Conservation (phyloP, 1,140 invertebrate species). For the Dendroctonus valens region DNA sequence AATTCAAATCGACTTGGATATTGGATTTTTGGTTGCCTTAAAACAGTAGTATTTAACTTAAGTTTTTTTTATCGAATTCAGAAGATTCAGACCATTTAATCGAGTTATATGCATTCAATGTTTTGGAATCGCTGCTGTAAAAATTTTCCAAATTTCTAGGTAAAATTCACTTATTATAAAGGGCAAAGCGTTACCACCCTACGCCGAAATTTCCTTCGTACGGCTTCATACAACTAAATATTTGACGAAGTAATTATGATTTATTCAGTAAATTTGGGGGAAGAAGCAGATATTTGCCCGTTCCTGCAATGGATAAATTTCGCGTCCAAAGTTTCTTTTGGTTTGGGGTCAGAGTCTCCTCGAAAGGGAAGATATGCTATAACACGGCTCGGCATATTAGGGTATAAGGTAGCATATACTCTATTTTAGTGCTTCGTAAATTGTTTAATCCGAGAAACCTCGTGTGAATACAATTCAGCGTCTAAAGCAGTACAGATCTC, state of each 20-base stretch:
- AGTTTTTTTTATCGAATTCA: conserved; percentile 4
- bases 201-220: conserved; percentile 27
- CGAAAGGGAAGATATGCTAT: conserved; percentile 19
- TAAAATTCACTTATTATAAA: conserved; percentile 32
- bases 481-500: no score
- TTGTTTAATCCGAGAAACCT: no score
- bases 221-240: conserved; percentile 34
- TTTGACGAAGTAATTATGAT: conserved; percentile 35
- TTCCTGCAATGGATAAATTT: conserved; percentile 32
- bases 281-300: conserved; percentile 27
- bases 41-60: background rate
- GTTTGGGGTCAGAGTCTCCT: conserved; percentile 14
- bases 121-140: conserved; percentile 23
- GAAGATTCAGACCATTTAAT: conserved; percentile 5
- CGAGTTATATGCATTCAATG: background rate
- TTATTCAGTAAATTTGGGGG: conserved; percentile 32
- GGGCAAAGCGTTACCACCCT: conserved; percentile 22
- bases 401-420: background rate
- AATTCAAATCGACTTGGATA: no score
- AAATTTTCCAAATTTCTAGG: conserved; percentile 30
- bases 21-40: no score
- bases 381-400: conserved; percentile 15
- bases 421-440: no score
- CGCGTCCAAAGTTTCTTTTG: conserved; percentile 27
- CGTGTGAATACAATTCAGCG: no score